phyloP scores from a whole-genome alignment of 2,797 vertebrate genomes.

The Calcarius lapponicus region DNA sequence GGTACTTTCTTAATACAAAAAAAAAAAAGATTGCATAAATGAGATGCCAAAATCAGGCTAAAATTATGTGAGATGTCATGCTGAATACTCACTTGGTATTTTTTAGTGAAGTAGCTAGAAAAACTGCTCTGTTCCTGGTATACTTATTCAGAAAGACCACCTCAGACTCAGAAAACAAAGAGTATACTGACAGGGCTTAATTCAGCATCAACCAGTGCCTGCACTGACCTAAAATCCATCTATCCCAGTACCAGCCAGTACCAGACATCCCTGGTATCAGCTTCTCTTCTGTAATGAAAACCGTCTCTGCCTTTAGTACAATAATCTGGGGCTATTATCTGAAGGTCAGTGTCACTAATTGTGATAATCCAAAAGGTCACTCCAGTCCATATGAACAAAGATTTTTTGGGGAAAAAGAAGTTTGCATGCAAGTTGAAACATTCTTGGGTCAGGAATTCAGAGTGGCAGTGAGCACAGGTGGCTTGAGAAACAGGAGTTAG shows the following conservation, averaged over 20 bases:
- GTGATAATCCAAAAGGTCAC: neutral
- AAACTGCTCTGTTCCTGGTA: neutral
- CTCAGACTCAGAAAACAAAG: neutral
- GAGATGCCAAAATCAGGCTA: neutral
- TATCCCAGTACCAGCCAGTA: neutral
- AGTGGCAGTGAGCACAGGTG: neutral
- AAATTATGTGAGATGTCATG: neutral
- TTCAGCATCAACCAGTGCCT: neutral
- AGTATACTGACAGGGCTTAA: neutral
- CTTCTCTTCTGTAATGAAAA: neutral
- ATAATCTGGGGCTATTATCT: neutral
- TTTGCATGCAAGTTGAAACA: neutral
- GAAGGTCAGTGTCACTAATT: neutral
- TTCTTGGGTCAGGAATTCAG: neutral
- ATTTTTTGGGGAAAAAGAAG: fast-evolving
- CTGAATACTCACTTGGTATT: neutral
- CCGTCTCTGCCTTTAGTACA: neutral
- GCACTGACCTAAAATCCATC: neutral
- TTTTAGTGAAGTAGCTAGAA: neutral
- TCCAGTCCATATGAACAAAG: neutral
- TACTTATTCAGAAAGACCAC: neutral
- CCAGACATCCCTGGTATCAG: neutral
- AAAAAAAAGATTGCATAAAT: neutral
- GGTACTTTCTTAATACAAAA: neutral
- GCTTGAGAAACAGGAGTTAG: neutral